phyloP scores from a whole-genome alignment of 2,113 vertebrate genomes.

The Ibidorhyncha struthersii region DNA sequence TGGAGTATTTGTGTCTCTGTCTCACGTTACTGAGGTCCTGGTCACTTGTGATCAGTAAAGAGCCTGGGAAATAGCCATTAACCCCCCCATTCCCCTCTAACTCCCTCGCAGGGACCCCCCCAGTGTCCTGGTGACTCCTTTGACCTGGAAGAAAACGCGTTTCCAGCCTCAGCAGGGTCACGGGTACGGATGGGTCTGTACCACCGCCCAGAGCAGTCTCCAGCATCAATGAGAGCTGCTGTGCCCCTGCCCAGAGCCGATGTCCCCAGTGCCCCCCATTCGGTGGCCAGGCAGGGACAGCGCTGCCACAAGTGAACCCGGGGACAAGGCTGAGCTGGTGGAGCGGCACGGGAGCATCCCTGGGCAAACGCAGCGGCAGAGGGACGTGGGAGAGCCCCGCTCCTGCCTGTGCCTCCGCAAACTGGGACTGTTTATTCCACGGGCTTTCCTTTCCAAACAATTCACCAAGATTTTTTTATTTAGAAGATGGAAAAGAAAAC shows the following conservation, averaged over 20 bases:
- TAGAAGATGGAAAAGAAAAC: not conserved
- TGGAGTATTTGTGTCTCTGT: not conserved
- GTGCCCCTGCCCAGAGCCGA: not conserved
- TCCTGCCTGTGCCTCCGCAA: not conserved
- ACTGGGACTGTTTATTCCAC: not conserved
- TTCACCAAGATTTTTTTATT: not conserved
- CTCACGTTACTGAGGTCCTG: not conserved
- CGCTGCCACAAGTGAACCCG: fast-evolving
- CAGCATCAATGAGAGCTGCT: not conserved
- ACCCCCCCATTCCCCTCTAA: not conserved
- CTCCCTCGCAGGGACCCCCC: not conserved
- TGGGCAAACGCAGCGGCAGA: fast-evolving
- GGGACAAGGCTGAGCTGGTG: not conserved
- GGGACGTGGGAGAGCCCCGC: not conserved
- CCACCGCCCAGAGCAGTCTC: not conserved
- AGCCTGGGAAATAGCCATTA: not conserved
- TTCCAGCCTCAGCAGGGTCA: not conserved
- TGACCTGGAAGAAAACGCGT: not conserved
- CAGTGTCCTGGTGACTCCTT: not conserved
- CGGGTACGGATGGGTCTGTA: not conserved
- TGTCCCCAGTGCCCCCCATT: fast-evolving
- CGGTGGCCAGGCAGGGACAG: not conserved
- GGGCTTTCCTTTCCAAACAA: not conserved
- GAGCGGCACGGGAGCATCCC: not conserved
- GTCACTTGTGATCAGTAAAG: not conserved